Evolutionary conservation across 1,140 invertebrate species (phyloP).

Genomic region (Pachypsylla venusta): DNA sequence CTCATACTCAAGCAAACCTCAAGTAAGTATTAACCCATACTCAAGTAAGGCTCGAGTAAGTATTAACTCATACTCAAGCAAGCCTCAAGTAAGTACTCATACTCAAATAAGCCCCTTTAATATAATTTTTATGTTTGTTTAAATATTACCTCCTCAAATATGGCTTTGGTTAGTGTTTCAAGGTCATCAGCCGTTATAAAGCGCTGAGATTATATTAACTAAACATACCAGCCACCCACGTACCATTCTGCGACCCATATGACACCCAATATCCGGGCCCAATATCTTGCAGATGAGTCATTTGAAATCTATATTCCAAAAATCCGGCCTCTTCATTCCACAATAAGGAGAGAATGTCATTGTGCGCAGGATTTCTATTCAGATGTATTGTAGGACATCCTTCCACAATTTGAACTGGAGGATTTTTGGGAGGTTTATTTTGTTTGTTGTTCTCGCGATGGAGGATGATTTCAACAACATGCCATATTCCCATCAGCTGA

Average conservation of each 20-base stretch:
- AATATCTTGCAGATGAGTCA: neutral
- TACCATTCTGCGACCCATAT: constrained; percentile 1
- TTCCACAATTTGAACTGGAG: neutral
- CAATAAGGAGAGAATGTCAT: neutral
- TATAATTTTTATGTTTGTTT: too few species aligned
- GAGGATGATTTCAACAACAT: constrained; percentile 4
- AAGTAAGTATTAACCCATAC: too few species aligned
- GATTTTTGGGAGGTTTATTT: neutral
- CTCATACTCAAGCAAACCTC: too few species aligned
- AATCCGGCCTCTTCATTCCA: constrained; percentile 1
- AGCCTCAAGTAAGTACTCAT: too few species aligned
- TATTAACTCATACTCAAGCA: too few species aligned
- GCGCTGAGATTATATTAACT: too few species aligned
- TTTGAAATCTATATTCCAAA: constrained; percentile 1
- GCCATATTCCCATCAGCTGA: constrained; percentile 5
- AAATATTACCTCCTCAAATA: too few species aligned
- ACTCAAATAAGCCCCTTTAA: too few species aligned
- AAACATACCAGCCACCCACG: neutral
- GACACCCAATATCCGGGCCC: constrained; percentile 3
- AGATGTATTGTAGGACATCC: constrained; percentile 1
- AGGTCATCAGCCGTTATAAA: too few species aligned
- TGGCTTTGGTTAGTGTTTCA: too few species aligned
- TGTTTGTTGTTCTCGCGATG: neutral
- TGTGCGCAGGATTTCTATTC: neutral
- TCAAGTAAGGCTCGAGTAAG: too few species aligned